Evolutionary conservation across 2,113 vertebrate species (phyloP).

Genomic region (Conger conger): DNA sequence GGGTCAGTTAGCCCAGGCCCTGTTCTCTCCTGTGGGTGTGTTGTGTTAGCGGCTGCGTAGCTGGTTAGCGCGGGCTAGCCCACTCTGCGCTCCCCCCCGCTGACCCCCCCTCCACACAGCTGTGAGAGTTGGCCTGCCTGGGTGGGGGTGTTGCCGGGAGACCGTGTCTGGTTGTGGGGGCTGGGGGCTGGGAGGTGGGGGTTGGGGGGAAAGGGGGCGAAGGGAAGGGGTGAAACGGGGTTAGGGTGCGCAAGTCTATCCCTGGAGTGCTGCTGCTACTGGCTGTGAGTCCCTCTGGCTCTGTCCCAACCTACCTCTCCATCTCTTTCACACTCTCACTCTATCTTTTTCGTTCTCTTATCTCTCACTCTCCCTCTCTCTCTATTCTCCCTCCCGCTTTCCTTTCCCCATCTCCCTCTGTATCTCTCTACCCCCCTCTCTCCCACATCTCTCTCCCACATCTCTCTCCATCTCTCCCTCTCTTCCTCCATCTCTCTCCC

Average conservation of each 20-base stretch:
- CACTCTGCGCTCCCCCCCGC: background rate
- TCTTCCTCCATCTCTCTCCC: too few relatives aligned
- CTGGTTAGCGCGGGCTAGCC: background rate
- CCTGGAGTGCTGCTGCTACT: constrained; percentile 73
- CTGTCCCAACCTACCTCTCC: background rate
- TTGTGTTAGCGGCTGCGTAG: background rate
- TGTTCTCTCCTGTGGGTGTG: background rate
- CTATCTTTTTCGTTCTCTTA: too few relatives aligned
- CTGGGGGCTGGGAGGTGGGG: constrained; percentile 50
- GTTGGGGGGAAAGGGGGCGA: constrained; percentile 60
- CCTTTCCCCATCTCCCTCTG: too few relatives aligned
- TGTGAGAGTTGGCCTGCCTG: background rate
- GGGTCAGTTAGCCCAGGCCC: background rate
- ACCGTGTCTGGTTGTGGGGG: constrained; percentile 77
- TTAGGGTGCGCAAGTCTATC: constrained; percentile 84
- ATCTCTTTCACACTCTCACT: too few relatives aligned
- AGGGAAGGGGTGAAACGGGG: constrained; percentile 49
- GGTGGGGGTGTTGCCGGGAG: background rate
- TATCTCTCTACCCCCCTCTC: too few relatives aligned
- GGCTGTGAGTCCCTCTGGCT: constrained; percentile 58
- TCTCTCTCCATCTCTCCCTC: constrained; percentile 36
- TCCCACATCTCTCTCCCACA: constrained; percentile 33
- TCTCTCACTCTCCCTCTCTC: too few relatives aligned
- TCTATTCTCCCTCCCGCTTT: too few relatives aligned
- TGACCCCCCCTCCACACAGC: background rate